A percentile compares a stretch with the other conserved stretches of the same genome.
phyloP scores from a whole-genome alignment of 1,140 invertebrate genomes.

The Cydia pomonella region DNA sequence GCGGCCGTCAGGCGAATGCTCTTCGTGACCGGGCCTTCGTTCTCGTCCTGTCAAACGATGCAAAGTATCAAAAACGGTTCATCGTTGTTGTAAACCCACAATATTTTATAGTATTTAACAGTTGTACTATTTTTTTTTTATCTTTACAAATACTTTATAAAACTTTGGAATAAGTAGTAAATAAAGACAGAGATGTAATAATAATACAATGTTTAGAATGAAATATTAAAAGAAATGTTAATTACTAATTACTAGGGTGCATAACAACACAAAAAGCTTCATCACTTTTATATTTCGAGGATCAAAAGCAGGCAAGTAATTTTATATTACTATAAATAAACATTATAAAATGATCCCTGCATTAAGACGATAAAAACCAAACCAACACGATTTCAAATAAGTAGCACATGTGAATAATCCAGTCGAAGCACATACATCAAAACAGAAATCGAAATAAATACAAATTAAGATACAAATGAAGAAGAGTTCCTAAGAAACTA shows the following conservation, averaged over 20 bases:
- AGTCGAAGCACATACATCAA: not conserved
- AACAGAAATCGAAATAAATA: too few relatives aligned
- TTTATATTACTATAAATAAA: too few relatives aligned
- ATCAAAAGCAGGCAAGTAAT: slow-evolving; percentile 26
- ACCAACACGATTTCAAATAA: slow-evolving; percentile 20
- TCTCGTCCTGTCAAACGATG: slow-evolving; percentile 89
- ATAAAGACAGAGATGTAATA: too few relatives aligned
- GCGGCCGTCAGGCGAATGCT: slow-evolving; percentile 98
- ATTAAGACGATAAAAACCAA: slow-evolving; percentile 25
- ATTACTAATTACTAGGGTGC: too few relatives aligned
- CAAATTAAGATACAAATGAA: not conserved
- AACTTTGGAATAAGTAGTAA: too few relatives aligned
- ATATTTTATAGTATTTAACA: not conserved
- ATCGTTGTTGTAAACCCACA: not conserved
- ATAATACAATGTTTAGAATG: too few relatives aligned
- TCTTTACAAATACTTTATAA: too few relatives aligned
- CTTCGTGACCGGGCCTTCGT: slow-evolving; percentile 99
- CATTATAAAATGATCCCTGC: not conserved
- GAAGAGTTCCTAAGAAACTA: not conserved
- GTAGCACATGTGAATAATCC: slow-evolving; percentile 42
- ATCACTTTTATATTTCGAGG: not conserved
- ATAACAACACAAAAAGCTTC: too few relatives aligned
- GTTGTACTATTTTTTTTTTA: too few relatives aligned
- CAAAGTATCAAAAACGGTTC: not conserved
- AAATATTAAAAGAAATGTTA: too few relatives aligned